These are phyloP conservation scores for Pagetopsis macropterus DNA, from an alignment of 2,797 vertebrate species.

Conservation along the genomic window DNA sequence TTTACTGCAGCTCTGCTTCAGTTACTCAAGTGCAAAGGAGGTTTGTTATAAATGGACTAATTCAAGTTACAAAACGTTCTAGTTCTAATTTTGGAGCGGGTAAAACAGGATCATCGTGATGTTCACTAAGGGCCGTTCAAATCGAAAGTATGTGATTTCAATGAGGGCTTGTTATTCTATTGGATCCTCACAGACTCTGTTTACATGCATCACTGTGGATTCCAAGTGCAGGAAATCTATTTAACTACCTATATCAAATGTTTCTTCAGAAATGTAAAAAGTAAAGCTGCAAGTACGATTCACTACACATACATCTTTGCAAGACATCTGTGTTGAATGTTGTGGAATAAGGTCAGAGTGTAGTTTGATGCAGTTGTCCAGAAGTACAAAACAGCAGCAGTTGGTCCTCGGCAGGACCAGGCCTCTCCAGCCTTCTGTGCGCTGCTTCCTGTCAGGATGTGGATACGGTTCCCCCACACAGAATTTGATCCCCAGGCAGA, in stretches of 20 bases:
- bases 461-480: conserved; percentile 86
- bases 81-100: not conserved
- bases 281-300: not conserved
- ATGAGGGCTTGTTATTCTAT: not conserved
- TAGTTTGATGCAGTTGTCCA: conserved; percentile 17
- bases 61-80: not conserved
- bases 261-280: conserved; percentile 4
- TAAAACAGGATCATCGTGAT: not conserved
- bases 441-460: conserved; percentile 85
- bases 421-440: conserved; percentile 61
- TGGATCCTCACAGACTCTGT: not conserved
- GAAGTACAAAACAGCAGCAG: conserved; percentile 62
- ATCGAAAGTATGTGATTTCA: not conserved
- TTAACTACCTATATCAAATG: not conserved
- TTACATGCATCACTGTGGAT: not conserved
- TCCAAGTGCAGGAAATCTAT: not conserved
- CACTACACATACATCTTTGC: conserved; percentile 1
- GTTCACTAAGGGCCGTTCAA: not conserved
- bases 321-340: conserved; percentile 29
- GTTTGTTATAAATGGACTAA: not conserved
- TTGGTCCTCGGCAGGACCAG: conserved; percentile 60
- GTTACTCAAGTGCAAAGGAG: not conserved
- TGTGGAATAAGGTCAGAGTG: conserved; percentile 42
- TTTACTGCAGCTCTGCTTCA: not conserved
- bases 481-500: conserved; percentile 80